Evolutionary conservation across 2,888 invertebrate genomes (phyloP).

Genomic region (Anagyrus pseudococci): DNA sequence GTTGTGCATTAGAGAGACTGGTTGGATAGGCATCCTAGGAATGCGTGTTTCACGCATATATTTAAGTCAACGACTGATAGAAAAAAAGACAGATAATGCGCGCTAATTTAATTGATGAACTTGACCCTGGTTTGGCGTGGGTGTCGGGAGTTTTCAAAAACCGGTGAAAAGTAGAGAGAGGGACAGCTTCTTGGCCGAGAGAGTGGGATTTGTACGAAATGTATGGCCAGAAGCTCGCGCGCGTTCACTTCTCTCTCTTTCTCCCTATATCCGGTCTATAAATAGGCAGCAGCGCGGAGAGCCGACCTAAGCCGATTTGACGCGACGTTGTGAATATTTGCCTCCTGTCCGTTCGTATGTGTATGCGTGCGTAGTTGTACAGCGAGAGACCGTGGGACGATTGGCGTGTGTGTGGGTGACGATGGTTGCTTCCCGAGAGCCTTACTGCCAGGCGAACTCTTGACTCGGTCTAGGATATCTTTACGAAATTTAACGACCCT

Average conservation of each 20-base stretch:
- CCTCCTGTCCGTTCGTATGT: background rate
- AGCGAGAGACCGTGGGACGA: conserved; percentile 6
- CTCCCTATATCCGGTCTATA: conserved; percentile 50
- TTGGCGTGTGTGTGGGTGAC: background rate
- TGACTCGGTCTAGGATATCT: too few species aligned
- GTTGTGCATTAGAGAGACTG: too few species aligned
- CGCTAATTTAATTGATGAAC: conserved; percentile 4
- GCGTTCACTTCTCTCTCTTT: conserved; percentile 35
- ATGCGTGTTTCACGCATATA: too few species aligned
- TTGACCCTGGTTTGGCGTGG: conserved; percentile 27
- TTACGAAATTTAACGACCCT: too few species aligned
- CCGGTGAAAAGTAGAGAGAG: conserved; percentile 13
- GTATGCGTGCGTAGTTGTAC: background rate
- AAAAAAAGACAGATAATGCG: background rate
- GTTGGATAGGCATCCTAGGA: too few species aligned
- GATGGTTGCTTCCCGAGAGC: background rate
- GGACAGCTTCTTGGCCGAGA: too few species aligned
- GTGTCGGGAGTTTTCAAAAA: too few species aligned
- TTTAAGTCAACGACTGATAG: too few species aligned
- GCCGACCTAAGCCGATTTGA: conserved; percentile 37
- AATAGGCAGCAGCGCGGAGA: conserved; percentile 52
- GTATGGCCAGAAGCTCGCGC: conserved; percentile 36
- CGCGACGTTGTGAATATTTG: background rate
- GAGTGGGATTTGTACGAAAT: too few species aligned
- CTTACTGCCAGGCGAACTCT: background rate